phyloP scores from a whole-genome alignment of 2,113 vertebrate genomes.

The Alectura lathami region DNA sequence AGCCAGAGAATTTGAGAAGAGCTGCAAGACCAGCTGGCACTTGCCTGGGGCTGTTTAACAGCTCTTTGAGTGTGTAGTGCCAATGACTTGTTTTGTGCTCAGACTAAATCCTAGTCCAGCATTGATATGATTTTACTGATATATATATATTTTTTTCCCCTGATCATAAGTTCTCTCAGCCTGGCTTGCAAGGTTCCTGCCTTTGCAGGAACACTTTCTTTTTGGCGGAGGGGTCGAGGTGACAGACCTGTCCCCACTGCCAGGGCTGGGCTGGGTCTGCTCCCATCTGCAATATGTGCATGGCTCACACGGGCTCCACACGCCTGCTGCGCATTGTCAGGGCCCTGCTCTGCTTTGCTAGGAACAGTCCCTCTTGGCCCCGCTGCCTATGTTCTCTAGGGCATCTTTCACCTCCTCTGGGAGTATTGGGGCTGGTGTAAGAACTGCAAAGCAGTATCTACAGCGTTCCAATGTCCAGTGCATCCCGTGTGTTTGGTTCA shows the following conservation, averaged over 20 bases:
- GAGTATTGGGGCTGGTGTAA: not conserved
- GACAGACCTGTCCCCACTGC: not conserved
- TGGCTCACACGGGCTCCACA: rapidly evolving
- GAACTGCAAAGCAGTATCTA: not conserved
- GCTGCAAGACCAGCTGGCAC: not conserved
- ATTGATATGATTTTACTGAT: not conserved
- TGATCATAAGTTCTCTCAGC: not conserved
- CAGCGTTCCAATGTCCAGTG: not conserved
- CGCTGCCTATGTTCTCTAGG: not conserved
- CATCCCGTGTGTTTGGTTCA: not conserved
- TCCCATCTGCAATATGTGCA: rapidly evolving
- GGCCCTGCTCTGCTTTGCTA: not conserved
- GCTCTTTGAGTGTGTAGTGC: not conserved
- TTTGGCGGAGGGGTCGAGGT: not conserved
- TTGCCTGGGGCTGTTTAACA: not conserved
- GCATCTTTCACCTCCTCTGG: not conserved
- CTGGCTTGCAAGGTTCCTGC: not conserved
- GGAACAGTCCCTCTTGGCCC: not conserved
- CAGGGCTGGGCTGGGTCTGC: not conserved
- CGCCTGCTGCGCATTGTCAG: not conserved
- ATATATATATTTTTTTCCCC: not conserved
- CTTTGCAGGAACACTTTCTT: not conserved
- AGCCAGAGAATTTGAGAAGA: not conserved
- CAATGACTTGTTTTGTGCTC: not conserved
- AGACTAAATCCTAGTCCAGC: not conserved